Base-by-base conservation (phyloP, 2,113 vertebrate genomes). In the Dendropsophus ebraccatus region DNA sequence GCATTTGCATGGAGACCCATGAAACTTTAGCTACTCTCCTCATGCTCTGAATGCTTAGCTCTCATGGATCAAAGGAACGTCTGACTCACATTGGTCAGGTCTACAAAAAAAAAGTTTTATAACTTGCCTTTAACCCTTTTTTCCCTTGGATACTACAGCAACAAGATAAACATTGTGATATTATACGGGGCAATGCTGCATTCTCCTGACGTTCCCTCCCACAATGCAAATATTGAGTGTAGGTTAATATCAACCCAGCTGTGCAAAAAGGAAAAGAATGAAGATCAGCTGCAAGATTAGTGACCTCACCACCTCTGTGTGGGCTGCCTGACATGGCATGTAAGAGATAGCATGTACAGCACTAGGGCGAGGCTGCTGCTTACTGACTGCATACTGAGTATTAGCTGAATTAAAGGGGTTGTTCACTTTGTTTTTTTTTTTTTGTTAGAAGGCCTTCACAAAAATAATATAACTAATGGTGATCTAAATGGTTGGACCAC, bases 221-320 rank as follows among this genome's bases (percentile, higher is more conserved):
- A 60, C 87, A 89, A 90, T 87, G 70, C 88, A 88, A 92, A 91
- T 91, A 91, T 91, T 93, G 91, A 85, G 84, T 75, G 65, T 89
- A 88, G 54, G 88, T 88, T 88, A 89, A 86, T 89, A 79, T 85
- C 80, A 30, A 28, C 86, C 87, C 83, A 74, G 72, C 56, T 56
- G 21, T 74, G 37, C 37, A 78, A 84, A 87, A 81, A 60, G 10
- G n/a, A 74, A 54, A 10, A 82, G 60, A 62, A 65, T 69, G 8
- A 49, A 70, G 69, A 84, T 83, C 54, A 52, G 35, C 82, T 7
- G 37, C 2, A 12, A 82, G 80, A 82, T 82, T 70, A 70, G 2
- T 14, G 6, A 10, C 69, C 54, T 28, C 37, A 52, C 35, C 69
- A 25, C 50, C 49, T 73, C 23, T 21, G 30, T 45, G 50, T 16